A percentile compares a stretch with the other conserved stretches of the same genome.
phyloP scores from a whole-genome alignment of 2,113 vertebrate genomes.

The Barnardius zonarius region DNA sequence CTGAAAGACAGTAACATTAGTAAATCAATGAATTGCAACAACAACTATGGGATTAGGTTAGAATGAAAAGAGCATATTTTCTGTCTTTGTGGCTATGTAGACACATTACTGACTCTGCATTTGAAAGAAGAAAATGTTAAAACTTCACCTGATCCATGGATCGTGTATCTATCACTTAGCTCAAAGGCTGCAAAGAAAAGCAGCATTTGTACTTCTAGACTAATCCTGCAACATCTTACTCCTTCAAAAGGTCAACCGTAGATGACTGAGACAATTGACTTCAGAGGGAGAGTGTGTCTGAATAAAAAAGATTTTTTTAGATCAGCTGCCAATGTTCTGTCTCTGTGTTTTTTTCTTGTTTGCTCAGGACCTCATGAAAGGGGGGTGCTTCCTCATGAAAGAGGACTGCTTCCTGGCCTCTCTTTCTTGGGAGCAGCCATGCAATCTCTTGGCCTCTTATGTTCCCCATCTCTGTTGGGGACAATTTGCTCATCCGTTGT shows the following conservation, averaged over 20 bases:
- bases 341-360: not conserved
- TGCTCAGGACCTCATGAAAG: not conserved
- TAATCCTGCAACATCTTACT: not conserved
- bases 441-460: not conserved
- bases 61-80: not conserved
- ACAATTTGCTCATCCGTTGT: not conserved
- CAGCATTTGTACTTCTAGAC: not conserved
- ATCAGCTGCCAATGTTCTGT: not conserved
- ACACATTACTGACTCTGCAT: not conserved
- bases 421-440: not conserved
- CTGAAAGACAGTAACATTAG: not conserved
- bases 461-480: not conserved
- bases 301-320: not conserved
- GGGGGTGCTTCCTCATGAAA: not conserved
- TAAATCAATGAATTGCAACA: not conserved
- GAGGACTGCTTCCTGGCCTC: not conserved
- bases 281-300: not conserved
- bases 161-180: not conserved
- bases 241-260: not conserved
- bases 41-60: not conserved
- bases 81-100: not conserved
- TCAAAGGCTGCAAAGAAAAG: not conserved
- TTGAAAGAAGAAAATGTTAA: not conserved
- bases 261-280: not conserved
- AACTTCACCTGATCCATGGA: not conserved